A percentile compares a stretch with the other conserved stretches of the same genome.
These are phyloP conservation scores for Rapana venosa DNA, from an alignment of 2,888 invertebrate genomes.

Conservation along the genomic window DNA sequence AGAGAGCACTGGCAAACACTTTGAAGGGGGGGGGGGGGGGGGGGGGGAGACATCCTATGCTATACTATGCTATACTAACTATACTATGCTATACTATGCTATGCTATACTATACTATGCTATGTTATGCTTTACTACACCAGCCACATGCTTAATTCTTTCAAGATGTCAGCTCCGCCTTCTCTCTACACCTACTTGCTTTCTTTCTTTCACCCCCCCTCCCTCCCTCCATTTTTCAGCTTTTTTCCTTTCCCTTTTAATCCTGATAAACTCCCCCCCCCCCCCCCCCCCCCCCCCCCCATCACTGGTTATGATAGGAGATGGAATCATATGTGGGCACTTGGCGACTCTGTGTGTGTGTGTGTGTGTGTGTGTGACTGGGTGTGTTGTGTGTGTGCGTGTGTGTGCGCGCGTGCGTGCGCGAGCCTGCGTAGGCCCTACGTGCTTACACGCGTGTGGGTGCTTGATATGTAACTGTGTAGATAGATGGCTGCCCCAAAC, in stretches of 20 bases:
- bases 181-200: background rate
- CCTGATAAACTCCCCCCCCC: background rate
- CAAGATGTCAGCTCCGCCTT: conserved; percentile 20
- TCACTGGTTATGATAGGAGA: background rate
- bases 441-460: too few species aligned
- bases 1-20: background rate
- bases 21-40: background rate
- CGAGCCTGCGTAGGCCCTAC: background rate
- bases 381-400: background rate
- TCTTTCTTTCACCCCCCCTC: background rate
- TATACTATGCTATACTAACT: too few species aligned
- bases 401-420: background rate
- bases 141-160: conserved; percentile 39
- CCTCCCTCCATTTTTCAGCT: background rate
- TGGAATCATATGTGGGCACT: background rate
- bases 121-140: too few species aligned
- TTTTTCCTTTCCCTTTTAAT: background rate
- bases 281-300: background rate
- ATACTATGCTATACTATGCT: too few species aligned
- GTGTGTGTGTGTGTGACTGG: background rate
- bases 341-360: background rate
- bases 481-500: too few species aligned
- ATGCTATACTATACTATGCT: too few species aligned
- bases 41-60: conserved; percentile 33
- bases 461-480: too few species aligned